phyloP scores from a whole-genome alignment of 2,888 invertebrate species.

The Lymantria monacha region DNA sequence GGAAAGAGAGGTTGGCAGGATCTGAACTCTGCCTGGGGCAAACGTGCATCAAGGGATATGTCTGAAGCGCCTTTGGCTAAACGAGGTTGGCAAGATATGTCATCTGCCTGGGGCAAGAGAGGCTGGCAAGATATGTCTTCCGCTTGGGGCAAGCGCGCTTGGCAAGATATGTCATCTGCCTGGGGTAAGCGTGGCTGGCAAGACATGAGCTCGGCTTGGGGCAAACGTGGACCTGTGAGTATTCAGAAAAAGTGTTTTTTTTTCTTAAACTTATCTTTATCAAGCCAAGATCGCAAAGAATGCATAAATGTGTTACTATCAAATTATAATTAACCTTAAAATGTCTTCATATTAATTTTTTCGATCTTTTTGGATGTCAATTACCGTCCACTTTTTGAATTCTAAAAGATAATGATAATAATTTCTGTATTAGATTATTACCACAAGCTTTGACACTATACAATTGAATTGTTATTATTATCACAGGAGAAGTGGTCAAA shows the following conservation, averaged over 20 bases:
- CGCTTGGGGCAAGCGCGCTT: conserved; percentile 83
- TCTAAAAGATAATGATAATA: too few species aligned
- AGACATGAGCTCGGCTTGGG: conserved; percentile 82
- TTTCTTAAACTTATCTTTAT: neutral
- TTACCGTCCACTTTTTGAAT: too few species aligned
- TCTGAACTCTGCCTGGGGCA: conserved; percentile 81
- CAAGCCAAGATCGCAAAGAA: neutral
- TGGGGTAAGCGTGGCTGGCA: conserved; percentile 85
- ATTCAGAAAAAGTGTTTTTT: conserved; percentile 1
- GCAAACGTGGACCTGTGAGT: conserved; percentile 80
- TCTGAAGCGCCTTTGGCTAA: conserved; percentile 79
- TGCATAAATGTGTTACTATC: too few species aligned
- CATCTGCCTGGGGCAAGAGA: conserved; percentile 80
- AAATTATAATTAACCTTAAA: too few species aligned
- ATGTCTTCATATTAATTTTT: too few species aligned
- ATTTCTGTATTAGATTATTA: too few species aligned
- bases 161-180: conserved; percentile 80
- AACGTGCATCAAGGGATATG: conserved; percentile 82
- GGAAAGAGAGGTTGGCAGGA: conserved; percentile 84
- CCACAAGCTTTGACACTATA: too few species aligned
- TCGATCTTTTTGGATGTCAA: too few species aligned
- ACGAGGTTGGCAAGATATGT: conserved; percentile 80
- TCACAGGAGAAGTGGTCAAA: conserved; percentile 85
- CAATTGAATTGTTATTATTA: neutral
- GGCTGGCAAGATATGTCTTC: conserved; percentile 79